Conservation (phyloP, 2,888 invertebrate genomes). For the Chalcosyrphus nemorum region DNA sequence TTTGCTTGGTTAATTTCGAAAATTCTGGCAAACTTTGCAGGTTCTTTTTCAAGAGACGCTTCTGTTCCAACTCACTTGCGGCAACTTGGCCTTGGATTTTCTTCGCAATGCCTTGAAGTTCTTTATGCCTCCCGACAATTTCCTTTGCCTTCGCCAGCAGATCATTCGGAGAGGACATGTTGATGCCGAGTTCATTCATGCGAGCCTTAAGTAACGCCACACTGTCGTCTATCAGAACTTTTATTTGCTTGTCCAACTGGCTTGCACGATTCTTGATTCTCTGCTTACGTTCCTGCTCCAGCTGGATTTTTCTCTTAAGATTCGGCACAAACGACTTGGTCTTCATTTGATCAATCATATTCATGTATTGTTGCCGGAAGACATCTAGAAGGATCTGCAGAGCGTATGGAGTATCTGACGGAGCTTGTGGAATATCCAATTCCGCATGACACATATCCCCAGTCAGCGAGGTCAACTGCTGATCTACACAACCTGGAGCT, state of each 20-base stretch:
- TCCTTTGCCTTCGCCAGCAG: slow-evolving; percentile 93
- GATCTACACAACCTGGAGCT: slow-evolving; percentile 95
- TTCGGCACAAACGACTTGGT: slow-evolving; percentile 88
- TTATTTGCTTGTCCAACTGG: slow-evolving; percentile 96
- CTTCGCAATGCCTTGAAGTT: slow-evolving; percentile 93
- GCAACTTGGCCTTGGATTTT: slow-evolving; percentile 92
- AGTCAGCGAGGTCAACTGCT: slow-evolving; percentile 91
- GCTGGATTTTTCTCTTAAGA: slow-evolving; percentile 89
- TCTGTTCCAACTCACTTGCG: slow-evolving; percentile 88
- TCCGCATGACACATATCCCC: slow-evolving; percentile 90
- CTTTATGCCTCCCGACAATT: slow-evolving; percentile 96
- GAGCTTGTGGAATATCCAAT: slow-evolving; percentile 90
- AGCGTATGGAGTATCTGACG: slow-evolving; percentile 91
- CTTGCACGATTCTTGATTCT: slow-evolving; percentile 91
- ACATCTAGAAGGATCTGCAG: slow-evolving; percentile 93
- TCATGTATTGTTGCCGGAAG: slow-evolving; percentile 92
- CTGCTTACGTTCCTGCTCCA: slow-evolving; percentile 92
- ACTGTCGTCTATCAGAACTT: slow-evolving; percentile 95
- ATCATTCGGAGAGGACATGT: slow-evolving; percentile 92
- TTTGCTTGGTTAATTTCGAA: slow-evolving; percentile 84
- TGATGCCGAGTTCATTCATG: slow-evolving; percentile 95
- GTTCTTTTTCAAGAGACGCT: slow-evolving; percentile 87
- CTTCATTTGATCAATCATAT: slow-evolving; percentile 92
- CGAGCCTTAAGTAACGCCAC: slow-evolving; percentile 93
- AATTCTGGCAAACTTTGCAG: slow-evolving; percentile 89